Base-by-base conservation (phyloP, 2,113 vertebrate genomes). In the Alligator sinensis region DNA sequence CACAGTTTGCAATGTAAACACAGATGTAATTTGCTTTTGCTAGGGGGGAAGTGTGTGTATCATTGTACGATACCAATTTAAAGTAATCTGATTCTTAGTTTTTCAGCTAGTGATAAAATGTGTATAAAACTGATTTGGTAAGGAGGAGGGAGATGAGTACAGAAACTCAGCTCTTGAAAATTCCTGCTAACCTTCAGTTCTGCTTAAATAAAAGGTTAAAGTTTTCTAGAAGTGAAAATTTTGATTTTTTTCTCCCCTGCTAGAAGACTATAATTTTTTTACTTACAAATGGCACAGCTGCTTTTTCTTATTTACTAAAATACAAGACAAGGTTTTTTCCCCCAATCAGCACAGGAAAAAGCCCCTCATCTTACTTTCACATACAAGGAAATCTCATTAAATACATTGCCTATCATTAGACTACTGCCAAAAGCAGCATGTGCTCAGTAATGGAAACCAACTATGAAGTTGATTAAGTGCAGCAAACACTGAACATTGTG, bases 21-120 rank as follows among this genome's bases (percentile, higher is more conserved):
- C n/a, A 55, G 47, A 0, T 4, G 2, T 11, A n/a, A 15, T 18
- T 59, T 63, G 28, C 55, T 57, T 30, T 62, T 55, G 0, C 0
- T 2, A 9, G 1, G 4, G 54, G 47, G 25, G 8, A 3, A 14
- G 0, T 10, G 6, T 0, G 88, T 1, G 0, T 18, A 10, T 2
- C 47, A 2, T 14, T 1, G 7, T 15, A 28, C 10, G 3, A 3
- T 57, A 0, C 1, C 0, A 15, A 3, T 47, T 3, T 27, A 5
- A 27, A 25, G 2, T 1, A 9, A 30, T 0, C 30, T 28, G 2
- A 19, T 11, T 78, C 63, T 60, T n/a, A 0, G 0, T 2, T 11
- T 27, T 2, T 21, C 11, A 3, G 3, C 25, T 76, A 11, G 3
- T 10, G 61, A 0, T 19, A 0, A 0, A 6, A 2, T 0, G 16